Evolutionary conservation across 2,888 invertebrate species (phyloP).

Genomic region (Empis stercorea): DNA sequence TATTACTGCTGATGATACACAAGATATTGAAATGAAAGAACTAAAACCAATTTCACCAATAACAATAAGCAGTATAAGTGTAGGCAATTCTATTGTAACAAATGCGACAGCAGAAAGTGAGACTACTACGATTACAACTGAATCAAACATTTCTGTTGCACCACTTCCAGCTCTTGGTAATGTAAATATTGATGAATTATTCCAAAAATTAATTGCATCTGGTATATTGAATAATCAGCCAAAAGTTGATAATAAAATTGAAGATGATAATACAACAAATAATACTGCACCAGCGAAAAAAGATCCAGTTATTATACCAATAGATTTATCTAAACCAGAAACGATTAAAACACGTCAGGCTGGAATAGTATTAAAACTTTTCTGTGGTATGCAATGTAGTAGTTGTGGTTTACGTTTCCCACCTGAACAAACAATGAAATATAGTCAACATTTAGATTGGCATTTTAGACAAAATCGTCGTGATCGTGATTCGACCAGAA

Average conservation of each 20-base stretch:
- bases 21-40: not conserved
- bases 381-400: constrained; percentile 89
- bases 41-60: too few relatives aligned
- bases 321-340: constrained; percentile 56
- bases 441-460: constrained; percentile 96
- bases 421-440: constrained; percentile 76
- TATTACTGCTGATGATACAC: not conserved
- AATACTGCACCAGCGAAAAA: constrained; percentile 9
- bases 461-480: constrained; percentile 90
- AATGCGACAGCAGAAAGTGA: not conserved
- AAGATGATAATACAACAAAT: constrained; percentile 31
- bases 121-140: constrained; percentile 46
- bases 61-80: too few relatives aligned
- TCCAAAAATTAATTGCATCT: constrained; percentile 64
- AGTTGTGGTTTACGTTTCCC: constrained; percentile 92
- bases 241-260: constrained; percentile 1
- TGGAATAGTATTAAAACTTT: constrained; percentile 55
- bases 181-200: constrained; percentile 67
- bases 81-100: not conserved
- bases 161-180: constrained; percentile 10
- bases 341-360: constrained; percentile 63
- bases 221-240: constrained; percentile 17
- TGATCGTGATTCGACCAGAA: constrained; percentile 71
- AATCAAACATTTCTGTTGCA: constrained; percentile 36
- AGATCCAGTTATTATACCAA: constrained; percentile 41